Conservation (phyloP, 2,113 vertebrate genomes). For the Passer montanus region DNA sequence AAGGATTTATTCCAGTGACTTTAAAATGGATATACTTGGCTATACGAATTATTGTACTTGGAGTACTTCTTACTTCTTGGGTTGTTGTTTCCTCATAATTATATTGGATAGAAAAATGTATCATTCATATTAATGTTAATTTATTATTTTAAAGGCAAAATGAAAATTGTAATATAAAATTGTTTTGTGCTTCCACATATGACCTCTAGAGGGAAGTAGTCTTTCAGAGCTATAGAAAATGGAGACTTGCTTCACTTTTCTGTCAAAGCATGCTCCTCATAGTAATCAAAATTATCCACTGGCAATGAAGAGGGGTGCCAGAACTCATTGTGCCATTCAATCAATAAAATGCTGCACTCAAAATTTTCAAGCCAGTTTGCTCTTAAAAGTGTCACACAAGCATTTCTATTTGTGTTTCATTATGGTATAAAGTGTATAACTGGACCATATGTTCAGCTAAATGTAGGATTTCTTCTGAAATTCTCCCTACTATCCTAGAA, state of each 20-base stretch:
- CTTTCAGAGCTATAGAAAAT: not conserved
- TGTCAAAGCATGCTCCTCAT: conserved; percentile 23
- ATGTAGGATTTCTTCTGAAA: not conserved
- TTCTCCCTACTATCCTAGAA: not conserved
- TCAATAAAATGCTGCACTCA: conserved; percentile 46
- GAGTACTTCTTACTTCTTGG: not conserved
- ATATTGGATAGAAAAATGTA: not conserved
- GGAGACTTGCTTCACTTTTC: not conserved
- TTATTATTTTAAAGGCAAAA: not conserved
- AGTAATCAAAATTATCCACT: conserved; percentile 65
- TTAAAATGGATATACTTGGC: not conserved
- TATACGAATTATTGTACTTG: not conserved
- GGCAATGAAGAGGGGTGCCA: conserved; percentile 16
- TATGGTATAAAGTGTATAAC: not conserved
- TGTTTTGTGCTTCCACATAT: not conserved
- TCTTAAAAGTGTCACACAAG: conserved; percentile 58
- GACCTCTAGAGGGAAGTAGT: conserved; percentile 63
- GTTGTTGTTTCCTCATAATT: not conserved
- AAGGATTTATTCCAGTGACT: not conserved
- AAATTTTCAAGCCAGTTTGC: conserved; percentile 57
- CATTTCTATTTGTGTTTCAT: conserved; percentile 55
- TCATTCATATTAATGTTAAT: not conserved
- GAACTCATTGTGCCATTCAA: conserved; percentile 59
- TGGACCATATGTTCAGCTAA: conserved; percentile 41
- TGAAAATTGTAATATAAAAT: not conserved